A percentile compares a stretch with the other conserved stretches of the same genome.
These are phyloP conservation scores for Kradibia gibbosae DNA, from an alignment of 1,140 invertebrate genomes.

Conservation along the genomic window DNA sequence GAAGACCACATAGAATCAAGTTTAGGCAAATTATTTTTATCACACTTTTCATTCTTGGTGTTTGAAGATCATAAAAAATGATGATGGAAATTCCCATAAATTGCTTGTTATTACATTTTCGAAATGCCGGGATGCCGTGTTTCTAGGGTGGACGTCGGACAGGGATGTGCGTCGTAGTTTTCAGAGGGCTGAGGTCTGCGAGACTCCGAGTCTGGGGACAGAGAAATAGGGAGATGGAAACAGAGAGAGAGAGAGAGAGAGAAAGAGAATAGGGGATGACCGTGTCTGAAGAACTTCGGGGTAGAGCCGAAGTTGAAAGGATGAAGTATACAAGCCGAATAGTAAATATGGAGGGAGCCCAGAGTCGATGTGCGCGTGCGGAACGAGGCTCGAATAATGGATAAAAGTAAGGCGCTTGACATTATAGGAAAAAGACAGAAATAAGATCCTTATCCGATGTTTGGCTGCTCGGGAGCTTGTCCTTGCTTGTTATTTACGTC, in stretches of 20 bases:
- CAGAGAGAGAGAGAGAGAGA: not conserved
- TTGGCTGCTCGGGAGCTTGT: not conserved
- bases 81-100: slow-evolving; percentile 44
- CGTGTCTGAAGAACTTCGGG: slow-evolving; percentile 52
- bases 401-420: not conserved
- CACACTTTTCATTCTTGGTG: not conserved
- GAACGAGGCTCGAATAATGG: not conserved
- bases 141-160: slow-evolving; percentile 1
- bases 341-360: slow-evolving; percentile 3
- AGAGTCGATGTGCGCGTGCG: slow-evolving; percentile 9
- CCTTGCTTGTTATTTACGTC: not conserved
- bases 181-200: not conserved
- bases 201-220: not conserved
- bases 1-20: not conserved
- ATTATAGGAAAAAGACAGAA: not conserved
- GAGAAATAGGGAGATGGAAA: not conserved
- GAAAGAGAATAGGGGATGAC: slow-evolving; percentile 47
- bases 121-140: not conserved
- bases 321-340: slow-evolving; percentile 24
- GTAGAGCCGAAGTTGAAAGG: slow-evolving; percentile 26
- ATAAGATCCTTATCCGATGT: slow-evolving; percentile 5
- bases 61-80: not conserved
- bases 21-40: not conserved
- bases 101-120: slow-evolving; percentile 41
- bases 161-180: not conserved